Percentiles rank a stretch among this genome's conserved stretches.
Evolutionary conservation across 1,140 invertebrate genomes (phyloP).

Genomic region (Ctenoplectra terminalis): DNA sequence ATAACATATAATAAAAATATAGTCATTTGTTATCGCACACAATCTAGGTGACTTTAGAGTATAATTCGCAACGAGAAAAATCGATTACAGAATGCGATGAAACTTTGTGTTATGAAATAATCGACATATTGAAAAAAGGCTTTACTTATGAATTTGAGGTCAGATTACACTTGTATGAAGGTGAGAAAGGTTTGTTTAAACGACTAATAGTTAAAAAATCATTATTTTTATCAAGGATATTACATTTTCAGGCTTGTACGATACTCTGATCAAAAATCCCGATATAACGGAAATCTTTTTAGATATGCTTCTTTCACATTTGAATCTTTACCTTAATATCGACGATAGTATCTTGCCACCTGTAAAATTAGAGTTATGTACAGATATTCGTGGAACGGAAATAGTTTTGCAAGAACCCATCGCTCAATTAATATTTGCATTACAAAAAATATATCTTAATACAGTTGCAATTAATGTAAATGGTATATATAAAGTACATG

Average conservation of each 20-base stretch:
- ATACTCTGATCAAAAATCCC: slow-evolving; percentile 80
- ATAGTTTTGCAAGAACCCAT: slow-evolving; percentile 80
- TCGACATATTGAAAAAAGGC: slow-evolving; percentile 85
- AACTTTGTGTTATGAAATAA: slow-evolving; percentile 84
- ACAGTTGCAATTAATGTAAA: slow-evolving; percentile 56
- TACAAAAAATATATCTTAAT: slow-evolving; percentile 78
- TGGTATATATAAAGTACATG: slow-evolving; percentile 65
- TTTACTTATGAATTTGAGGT: slow-evolving; percentile 85
- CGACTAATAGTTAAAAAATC: neutral
- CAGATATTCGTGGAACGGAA: slow-evolving; percentile 73
- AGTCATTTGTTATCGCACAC: neutral
- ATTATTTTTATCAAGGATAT: slow-evolving; percentile 9
- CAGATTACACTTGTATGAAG: slow-evolving; percentile 83
- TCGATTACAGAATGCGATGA: slow-evolving; percentile 79
- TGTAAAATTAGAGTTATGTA: slow-evolving; percentile 81
- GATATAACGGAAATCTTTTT: slow-evolving; percentile 80
- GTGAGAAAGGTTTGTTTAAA: slow-evolving; percentile 67
- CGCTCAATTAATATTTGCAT: slow-evolving; percentile 73
- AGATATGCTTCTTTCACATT: slow-evolving; percentile 82
- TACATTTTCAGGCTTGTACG: slow-evolving; percentile 79
- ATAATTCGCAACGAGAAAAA: slow-evolving; percentile 47
- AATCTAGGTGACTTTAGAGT: slow-evolving; percentile 75
- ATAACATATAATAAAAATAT: neutral
- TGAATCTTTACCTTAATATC: slow-evolving; percentile 80
- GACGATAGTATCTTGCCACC: slow-evolving; percentile 75